phyloP scores from a whole-genome alignment of 2,113 vertebrate genomes.

The Phylloscopus trochiloides region DNA sequence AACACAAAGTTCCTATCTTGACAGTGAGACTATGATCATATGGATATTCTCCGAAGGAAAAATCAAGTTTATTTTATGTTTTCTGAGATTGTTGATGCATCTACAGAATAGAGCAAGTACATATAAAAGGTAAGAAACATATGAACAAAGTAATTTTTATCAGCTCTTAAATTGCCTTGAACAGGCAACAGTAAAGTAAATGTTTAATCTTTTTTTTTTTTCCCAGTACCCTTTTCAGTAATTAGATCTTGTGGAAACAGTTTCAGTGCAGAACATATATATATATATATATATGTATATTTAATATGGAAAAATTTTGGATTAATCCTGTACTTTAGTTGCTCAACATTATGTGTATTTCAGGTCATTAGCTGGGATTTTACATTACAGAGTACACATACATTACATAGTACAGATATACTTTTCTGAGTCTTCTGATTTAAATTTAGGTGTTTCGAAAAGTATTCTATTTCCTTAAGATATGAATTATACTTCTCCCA shows the following conservation, averaged over 20 bases:
- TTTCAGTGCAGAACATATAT: not conserved
- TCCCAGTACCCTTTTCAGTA: not conserved
- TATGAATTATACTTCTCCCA: not conserved
- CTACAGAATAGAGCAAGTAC: not conserved
- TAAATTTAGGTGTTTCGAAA: not conserved
- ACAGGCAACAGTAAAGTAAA: not conserved
- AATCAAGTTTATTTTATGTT: not conserved
- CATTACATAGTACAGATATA: not conserved
- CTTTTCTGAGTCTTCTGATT: not conserved
- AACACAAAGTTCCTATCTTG: not conserved
- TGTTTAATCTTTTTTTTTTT: not conserved
- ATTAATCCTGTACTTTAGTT: not conserved
- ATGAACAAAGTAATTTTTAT: not conserved
- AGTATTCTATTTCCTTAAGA: not conserved
- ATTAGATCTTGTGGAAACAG: not conserved
- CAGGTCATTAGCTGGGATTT: not conserved
- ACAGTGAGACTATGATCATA: not conserved
- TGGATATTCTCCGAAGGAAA: not conserved
- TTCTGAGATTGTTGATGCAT: not conserved
- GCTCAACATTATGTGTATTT: not conserved
- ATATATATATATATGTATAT: not conserved
- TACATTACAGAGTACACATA: not conserved
- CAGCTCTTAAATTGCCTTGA: not conserved
- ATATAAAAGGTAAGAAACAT: not conserved
- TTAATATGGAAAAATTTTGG: not conserved